Evolutionary conservation across 2,888 invertebrate genomes (phyloP), one percentile per base, ranked within the genome.

Genomic region (Drosophila paramelanica): DNA sequence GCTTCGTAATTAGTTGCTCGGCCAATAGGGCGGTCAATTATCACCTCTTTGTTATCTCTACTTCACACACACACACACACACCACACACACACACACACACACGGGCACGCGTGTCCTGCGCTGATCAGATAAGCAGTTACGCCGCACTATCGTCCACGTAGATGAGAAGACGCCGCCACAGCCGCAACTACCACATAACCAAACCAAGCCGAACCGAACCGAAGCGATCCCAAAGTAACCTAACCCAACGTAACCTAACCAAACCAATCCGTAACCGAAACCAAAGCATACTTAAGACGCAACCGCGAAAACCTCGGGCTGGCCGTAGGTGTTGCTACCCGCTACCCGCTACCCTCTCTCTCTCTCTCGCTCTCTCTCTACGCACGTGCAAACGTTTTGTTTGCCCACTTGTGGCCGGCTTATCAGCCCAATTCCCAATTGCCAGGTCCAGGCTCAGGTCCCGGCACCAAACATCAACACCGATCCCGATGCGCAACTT

Each of bases 31-130:
- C 79, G 74, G 79, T 81, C 89, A 91, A 90, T 90, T 90, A 91
- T 88, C 91, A 90, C 84, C 85, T 89, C 77, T 59, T 77, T 89
- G 86, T 85, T 88, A 88, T 90, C 86, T 81, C 66, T 58, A 65
- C 55, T 58, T 69, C 39, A 66, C 41, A 58, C 72, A 58, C 56
- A 58, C 36, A 42, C 67, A 42, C 50, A 55, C 47, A 23, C 38
- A 33, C 23, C 23, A 33, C 23, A 25, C 17, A n/a, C 13, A 27
- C 27, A 17, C 27, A 23, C 31, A 17, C n/a, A 6, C 11, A 55
- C 5, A 59, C 11, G 23, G 55, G 62, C 38, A 51, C 76, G 68
- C 78, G 78, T 77, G 76, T 76, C 78, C 76, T 85, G 72, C 83
- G 64, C 61, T 51, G 65, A 74, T 70, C 68, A 83, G 87, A 82